These are phyloP conservation scores for Prunella fulvescens DNA, from an alignment of 2,113 vertebrate species.

Conservation along the genomic window DNA sequence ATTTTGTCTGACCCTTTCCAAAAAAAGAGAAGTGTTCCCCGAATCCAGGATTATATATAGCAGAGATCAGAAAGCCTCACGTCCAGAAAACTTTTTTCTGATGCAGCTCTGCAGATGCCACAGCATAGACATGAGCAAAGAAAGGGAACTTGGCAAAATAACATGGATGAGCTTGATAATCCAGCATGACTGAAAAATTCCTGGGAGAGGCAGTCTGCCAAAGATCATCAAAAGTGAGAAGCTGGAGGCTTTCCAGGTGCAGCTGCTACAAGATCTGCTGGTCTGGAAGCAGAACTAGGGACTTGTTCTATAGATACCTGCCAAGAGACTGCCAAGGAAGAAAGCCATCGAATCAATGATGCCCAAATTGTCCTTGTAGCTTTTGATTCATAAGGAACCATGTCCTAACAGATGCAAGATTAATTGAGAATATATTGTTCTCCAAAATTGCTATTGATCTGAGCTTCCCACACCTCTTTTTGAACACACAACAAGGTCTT, in stretches of 20 bases:
- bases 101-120: slow-evolving; percentile 60
- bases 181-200: slow-evolving; percentile 67
- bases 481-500: slow-evolving; percentile 47
- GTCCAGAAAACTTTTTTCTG: slow-evolving; percentile 41
- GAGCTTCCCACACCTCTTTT: slow-evolving; percentile 52
- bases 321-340: slow-evolving; percentile 62
- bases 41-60: slow-evolving; percentile 2
- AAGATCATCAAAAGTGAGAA: slow-evolving; percentile 68
- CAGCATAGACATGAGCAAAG: slow-evolving; percentile 49
- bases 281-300: slow-evolving; percentile 59
- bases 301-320: slow-evolving; percentile 67
- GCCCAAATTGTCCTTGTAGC: slow-evolving; percentile 62
- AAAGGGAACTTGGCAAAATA: slow-evolving; percentile 60
- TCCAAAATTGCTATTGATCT: slow-evolving; percentile 63
- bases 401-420: slow-evolving; percentile 64
- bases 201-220: slow-evolving; percentile 66
- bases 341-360: slow-evolving; percentile 59
- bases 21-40: neutral
- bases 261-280: slow-evolving; percentile 69
- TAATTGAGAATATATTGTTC: slow-evolving; percentile 66
- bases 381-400: slow-evolving; percentile 63
- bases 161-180: slow-evolving; percentile 66
- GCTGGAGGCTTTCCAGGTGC: slow-evolving; percentile 67
- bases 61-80: slow-evolving; percentile 26
- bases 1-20: neutral